Conservation (phyloP, 2,113 vertebrate genomes). For the Camelus dromedarius region DNA sequence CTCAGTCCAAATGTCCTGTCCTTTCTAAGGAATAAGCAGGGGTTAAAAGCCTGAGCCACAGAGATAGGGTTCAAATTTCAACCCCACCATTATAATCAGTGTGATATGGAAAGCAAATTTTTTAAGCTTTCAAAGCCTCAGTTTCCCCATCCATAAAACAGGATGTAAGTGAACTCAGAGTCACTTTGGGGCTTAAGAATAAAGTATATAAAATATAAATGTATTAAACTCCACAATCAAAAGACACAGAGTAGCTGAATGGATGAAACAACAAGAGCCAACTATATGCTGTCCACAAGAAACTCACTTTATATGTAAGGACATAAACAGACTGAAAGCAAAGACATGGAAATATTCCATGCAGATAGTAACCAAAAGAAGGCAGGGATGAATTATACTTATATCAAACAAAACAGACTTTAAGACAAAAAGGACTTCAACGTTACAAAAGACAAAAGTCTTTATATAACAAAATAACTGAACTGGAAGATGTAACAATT, state of each 20-base stretch:
- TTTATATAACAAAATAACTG: not conserved
- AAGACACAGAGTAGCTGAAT: not conserved
- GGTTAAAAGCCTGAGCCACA: not conserved
- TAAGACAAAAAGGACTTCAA: not conserved
- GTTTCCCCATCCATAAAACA: not conserved
- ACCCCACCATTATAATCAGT: not conserved
- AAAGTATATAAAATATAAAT: not conserved
- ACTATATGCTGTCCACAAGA: not conserved
- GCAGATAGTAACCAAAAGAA: not conserved
- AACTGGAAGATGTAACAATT: not conserved
- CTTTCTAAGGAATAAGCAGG: not conserved
- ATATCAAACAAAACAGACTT: not conserved
- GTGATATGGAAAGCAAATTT: not conserved
- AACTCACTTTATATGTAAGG: not conserved
- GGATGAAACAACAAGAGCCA: not conserved
- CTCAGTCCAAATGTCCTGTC: not conserved
- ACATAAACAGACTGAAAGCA: not conserved
- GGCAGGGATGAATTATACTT: not conserved
- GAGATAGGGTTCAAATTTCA: not conserved
- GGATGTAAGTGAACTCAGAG: not conserved
- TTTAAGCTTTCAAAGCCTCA: not conserved
- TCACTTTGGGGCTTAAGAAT: constrained; percentile 15
- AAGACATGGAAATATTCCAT: not conserved
- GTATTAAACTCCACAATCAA: not conserved
- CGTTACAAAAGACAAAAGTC: not conserved